Evolutionary conservation across 2,113 vertebrate species (phyloP).

Genomic region (Todiramphus chloris): DNA sequence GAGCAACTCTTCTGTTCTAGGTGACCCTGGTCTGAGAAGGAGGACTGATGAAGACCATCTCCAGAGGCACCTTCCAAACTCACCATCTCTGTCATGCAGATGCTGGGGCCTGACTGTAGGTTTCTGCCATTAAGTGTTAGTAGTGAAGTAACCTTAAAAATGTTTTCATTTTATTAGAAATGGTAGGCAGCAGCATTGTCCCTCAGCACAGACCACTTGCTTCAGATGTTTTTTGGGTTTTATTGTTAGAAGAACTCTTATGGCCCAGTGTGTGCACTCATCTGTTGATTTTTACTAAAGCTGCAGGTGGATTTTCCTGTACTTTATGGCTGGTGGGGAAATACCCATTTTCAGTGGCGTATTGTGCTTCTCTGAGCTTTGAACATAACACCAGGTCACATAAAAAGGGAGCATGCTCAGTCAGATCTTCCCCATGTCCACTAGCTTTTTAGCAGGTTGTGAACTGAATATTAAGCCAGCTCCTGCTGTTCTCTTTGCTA

Average conservation of each 20-base stretch:
- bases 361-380: background rate
- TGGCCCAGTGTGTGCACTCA: background rate
- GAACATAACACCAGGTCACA: background rate
- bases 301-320: background rate
- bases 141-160: background rate
- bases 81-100: background rate
- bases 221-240: background rate
- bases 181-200: background rate
- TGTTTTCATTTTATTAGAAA: background rate
- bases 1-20: background rate
- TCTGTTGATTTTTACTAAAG: background rate
- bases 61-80: background rate
- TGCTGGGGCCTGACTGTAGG: background rate
- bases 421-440: background rate
- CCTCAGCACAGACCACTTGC: background rate
- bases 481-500: background rate
- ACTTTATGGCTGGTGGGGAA: background rate
- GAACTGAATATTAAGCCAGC: background rate
- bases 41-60: background rate
- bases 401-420: background rate
- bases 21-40: accelerated
- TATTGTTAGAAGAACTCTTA: background rate
- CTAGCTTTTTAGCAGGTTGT: background rate
- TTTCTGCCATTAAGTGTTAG: background rate
- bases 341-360: background rate